Evolutionary conservation across 2,888 invertebrate genomes (phyloP), one percentile per base, ranked within the genome.

Genomic region (Eurytoma adleriae): DNA sequence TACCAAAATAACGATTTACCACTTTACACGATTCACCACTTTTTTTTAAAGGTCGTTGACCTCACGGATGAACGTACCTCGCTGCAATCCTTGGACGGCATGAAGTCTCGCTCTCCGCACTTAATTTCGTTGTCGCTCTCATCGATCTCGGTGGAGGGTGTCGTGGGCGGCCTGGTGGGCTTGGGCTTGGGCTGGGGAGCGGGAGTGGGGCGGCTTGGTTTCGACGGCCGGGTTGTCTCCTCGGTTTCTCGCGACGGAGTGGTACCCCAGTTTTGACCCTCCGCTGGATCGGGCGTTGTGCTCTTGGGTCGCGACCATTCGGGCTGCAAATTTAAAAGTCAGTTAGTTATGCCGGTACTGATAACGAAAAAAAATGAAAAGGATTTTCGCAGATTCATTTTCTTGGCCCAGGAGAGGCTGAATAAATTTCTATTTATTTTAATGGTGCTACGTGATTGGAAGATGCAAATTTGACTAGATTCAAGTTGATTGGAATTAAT

Each of bases 251-350:
- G 81, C n/a, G 59, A 75, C 40, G 85, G 79, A 40, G 85, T 79
- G 27, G 83, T 83, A 16, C 70, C 79, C 12, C 68, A 7, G 1
- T 10, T 40, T 0, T 40, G n/a, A 50, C 87, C 88, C 82, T 88
- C 89, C 14, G 86, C 84, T 14, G 91, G 87, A 27, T 81, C 80
- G 1, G 85, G 27, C 20, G 94, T 92, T 3, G 96, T 96, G 82
- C 95, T 94, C 79, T 95, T 95, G 18, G 96, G 96, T 82, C 94
- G 93, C 64, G 95, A 95, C 96, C 96, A 96, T 88, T 96, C 96
- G 85, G 96, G 96, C 95, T 96, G 87, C 59, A 91, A 54, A 54
- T n/a, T 30, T 30, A 1, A 30, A 30, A 30, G 30, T 30, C 3
- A 3, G 4, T 30, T 30, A 30, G 4, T 30, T n/a, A n/a, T n/a